These are phyloP conservation scores for Scrobipalpa costella DNA, from an alignment of 2,888 invertebrate species.

Conservation along the genomic window DNA sequence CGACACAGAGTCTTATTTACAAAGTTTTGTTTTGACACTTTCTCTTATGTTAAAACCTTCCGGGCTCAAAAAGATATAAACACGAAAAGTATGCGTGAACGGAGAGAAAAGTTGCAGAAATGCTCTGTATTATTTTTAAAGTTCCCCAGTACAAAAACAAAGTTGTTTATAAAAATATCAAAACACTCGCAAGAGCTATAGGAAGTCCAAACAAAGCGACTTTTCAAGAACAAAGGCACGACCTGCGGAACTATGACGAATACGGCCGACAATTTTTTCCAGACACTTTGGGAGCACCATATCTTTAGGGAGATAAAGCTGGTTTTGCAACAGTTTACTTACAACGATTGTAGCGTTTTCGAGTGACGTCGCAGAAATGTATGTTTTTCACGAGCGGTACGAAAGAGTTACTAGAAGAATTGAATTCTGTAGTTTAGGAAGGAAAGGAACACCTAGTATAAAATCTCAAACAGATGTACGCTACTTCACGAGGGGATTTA, in stretches of 20 bases:
- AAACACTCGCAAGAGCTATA: slow-evolving; percentile 49
- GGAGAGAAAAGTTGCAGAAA: slow-evolving; percentile 12
- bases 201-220: slow-evolving; percentile 58
- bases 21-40: slow-evolving; percentile 13
- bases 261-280: slow-evolving; percentile 43
- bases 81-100: slow-evolving; percentile 1
- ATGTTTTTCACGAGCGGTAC: slow-evolving; percentile 44
- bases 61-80: slow-evolving; percentile 11
- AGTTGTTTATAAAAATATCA: slow-evolving; percentile 54
- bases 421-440: slow-evolving; percentile 20
- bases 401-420: slow-evolving; percentile 25
- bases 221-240: slow-evolving; percentile 60
- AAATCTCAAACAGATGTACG: background rate
- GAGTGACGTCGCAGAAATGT: slow-evolving; percentile 50
- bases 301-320: background rate
- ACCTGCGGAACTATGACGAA: slow-evolving; percentile 54
- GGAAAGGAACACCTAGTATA: background rate
- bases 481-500: background rate
- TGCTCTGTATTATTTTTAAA: slow-evolving; percentile 26
- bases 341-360: slow-evolving; percentile 18
- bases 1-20: background rate
- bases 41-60: slow-evolving; percentile 20
- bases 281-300: background rate
- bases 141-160: slow-evolving; percentile 41
- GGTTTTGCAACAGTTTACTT: background rate